Conservation (phyloP, 1,140 invertebrate genomes). For the Atta colombica region DNA sequence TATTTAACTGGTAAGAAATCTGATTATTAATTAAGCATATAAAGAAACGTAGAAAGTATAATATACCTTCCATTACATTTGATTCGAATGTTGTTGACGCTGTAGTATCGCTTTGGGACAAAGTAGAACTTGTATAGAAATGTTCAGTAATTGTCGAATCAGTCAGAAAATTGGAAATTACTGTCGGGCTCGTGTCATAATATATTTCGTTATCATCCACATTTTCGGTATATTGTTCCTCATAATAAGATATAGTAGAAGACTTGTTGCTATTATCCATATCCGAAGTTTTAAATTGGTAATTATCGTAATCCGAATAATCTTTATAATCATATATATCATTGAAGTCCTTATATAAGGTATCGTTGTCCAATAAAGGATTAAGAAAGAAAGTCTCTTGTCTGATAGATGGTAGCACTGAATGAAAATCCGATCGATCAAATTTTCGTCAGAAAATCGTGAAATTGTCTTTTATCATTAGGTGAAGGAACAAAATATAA, state of each 20-base stretch:
- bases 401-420: slow-evolving; percentile 8
- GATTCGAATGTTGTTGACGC: not conserved
- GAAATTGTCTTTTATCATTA: not conserved
- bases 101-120: not conserved
- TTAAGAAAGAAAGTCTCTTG: slow-evolving; percentile 21
- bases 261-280: not conserved
- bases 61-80: not conserved
- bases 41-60: not conserved
- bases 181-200: slow-evolving; percentile 8
- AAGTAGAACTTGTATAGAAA: slow-evolving; percentile 26
- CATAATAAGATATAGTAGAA: not conserved
- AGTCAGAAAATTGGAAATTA: not conserved
- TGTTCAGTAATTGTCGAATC: slow-evolving; percentile 10
- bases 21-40: not conserved
- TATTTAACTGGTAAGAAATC: not conserved
- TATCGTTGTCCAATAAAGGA: slow-evolving; percentile 41
- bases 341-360: slow-evolving; percentile 76
- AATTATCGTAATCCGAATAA: slow-evolving; percentile 39
- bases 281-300: not conserved
- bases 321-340: slow-evolving; percentile 64
- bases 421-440: not conserved
- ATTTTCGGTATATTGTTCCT: not conserved
- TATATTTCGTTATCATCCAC: not conserved
- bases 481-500: not conserved
- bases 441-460: not conserved